Conservation (phyloP, 2,888 invertebrate genomes). For the Leucophenga montana region DNA sequence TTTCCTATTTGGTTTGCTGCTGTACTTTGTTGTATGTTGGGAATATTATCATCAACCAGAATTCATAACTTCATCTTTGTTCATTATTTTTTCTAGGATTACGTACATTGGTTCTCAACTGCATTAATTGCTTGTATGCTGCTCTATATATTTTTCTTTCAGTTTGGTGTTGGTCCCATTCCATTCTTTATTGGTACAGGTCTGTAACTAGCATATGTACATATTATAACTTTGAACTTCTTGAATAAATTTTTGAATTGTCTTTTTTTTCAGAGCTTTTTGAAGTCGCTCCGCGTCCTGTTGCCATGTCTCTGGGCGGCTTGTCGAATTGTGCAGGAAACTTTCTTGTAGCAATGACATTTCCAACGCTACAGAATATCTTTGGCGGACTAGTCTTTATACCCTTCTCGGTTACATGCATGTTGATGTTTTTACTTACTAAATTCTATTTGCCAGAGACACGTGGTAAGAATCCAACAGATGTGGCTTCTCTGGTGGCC, state of each 20-base stretch:
- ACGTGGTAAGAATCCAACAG: conserved; percentile 78
- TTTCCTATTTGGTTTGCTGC: conserved; percentile 77
- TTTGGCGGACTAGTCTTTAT: conserved; percentile 84
- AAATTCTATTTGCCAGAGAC: conserved; percentile 85
- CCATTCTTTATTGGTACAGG: conserved; percentile 89
- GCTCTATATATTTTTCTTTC: conserved; percentile 84
- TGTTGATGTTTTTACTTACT: conserved; percentile 64
- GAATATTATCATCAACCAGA: conserved; percentile 15
- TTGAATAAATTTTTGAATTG: conserved; percentile 45
- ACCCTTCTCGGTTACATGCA: conserved; percentile 77
- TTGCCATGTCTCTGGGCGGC: conserved; percentile 89
- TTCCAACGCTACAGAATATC: conserved; percentile 77
- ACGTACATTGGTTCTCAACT: conserved; percentile 80
- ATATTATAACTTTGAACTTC: background rate
- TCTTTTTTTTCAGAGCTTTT: conserved; percentile 82
- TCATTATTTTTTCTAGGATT: conserved; percentile 74
- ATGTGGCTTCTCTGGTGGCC: conserved; percentile 78
- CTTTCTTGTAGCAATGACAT: conserved; percentile 85
- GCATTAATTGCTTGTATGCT: conserved; percentile 82
- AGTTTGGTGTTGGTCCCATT: conserved; percentile 88
- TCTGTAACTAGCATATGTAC: background rate
- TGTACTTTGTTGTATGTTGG: conserved; percentile 78
- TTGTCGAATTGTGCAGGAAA: conserved; percentile 91
- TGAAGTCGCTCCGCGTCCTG: conserved; percentile 85
- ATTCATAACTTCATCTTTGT: too few relatives aligned